phyloP scores from a whole-genome alignment of 2,797 vertebrate genomes.

The Fringilla coelebs region DNA sequence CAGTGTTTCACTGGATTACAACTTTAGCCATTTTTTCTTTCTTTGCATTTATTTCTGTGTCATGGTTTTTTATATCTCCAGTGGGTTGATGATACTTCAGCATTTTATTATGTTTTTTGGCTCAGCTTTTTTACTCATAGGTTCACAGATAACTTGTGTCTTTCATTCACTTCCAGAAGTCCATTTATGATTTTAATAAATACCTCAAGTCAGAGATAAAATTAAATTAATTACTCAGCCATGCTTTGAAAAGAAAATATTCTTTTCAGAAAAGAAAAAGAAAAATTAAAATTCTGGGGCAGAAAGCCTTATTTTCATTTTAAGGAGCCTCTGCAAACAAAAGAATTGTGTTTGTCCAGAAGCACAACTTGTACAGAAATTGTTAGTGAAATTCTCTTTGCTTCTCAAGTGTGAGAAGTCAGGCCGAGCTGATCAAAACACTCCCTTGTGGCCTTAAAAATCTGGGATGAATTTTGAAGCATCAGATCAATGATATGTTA shows the following conservation, averaged over 20 bases:
- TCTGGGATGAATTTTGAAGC: conserved; percentile 3
- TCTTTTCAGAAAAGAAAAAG: neutral
- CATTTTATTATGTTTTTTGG: neutral
- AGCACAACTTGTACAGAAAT: neutral
- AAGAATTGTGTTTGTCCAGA: neutral
- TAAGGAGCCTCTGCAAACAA: neutral
- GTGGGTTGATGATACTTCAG: neutral
- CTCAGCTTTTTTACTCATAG: neutral
- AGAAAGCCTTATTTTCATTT: neutral
- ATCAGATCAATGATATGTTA: conserved; percentile 28
- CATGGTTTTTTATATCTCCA: neutral
- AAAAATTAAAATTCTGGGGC: neutral
- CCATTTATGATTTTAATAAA: neutral
- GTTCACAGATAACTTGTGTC: neutral
- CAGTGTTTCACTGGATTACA: neutral
- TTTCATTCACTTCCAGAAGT: neutral
- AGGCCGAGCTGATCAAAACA: neutral
- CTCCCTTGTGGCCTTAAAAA: neutral
- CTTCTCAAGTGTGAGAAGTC: neutral
- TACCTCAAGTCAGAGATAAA: neutral
- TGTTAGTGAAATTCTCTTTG: neutral
- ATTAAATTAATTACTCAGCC: neutral
- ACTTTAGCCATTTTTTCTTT: neutral
- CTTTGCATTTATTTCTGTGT: neutral
- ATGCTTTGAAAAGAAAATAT: neutral